Conservation (phyloP, 2,113 vertebrate genomes). For the Oxyura jamaicensis region DNA sequence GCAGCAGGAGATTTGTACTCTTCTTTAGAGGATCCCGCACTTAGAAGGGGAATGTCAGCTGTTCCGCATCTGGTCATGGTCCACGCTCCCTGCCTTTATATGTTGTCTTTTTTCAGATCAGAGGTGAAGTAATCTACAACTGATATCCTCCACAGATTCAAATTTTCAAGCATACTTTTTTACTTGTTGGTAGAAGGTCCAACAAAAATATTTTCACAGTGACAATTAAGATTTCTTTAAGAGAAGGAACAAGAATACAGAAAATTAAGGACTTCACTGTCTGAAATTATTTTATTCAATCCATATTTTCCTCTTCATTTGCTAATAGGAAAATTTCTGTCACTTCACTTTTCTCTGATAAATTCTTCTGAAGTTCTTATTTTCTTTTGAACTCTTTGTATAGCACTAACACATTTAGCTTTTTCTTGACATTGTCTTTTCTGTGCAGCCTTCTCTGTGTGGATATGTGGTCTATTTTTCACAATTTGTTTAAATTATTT, state of each 20-base stretch:
- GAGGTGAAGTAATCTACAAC: background rate
- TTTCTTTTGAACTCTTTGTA: background rate
- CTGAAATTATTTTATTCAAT: background rate
- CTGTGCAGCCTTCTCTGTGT: background rate
- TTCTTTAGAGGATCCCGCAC: accelerated
- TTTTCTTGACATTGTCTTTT: slow-evolving; percentile 15
- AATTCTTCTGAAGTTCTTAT: background rate
- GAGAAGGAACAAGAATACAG: background rate
- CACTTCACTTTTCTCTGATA: background rate
- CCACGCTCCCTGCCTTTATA: background rate
- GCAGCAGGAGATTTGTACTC: accelerated
- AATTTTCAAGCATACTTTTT: background rate
- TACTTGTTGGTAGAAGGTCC: background rate
- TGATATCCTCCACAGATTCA: background rate
- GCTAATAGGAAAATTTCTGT: background rate
- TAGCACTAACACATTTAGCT: background rate
- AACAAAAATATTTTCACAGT: background rate
- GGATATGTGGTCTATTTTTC: background rate
- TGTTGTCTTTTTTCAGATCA: background rate
- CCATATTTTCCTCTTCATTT: background rate
- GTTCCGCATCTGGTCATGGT: accelerated
- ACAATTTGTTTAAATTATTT: background rate
- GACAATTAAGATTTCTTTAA: background rate
- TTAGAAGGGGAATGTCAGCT: background rate
- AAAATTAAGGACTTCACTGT: background rate